Conservation (phyloP, 2,888 invertebrate genomes). For the Allolobophora icterica region DNA sequence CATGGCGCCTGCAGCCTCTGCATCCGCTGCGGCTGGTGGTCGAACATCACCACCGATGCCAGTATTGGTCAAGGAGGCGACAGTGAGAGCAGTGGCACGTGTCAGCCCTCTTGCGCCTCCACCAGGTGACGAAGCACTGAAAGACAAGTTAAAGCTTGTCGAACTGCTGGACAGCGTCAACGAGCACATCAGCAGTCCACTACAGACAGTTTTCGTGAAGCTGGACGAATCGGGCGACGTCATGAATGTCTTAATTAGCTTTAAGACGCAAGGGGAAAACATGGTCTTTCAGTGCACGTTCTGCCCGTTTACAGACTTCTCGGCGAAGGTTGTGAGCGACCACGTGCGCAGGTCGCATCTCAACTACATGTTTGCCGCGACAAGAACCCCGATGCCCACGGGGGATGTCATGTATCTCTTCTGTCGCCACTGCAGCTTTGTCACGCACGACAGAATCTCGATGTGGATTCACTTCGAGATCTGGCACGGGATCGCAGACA, state of each 20-base stretch:
- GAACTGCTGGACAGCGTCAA: not conserved
- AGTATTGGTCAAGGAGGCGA: not conserved
- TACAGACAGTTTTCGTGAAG: not conserved
- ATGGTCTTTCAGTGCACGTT: not conserved
- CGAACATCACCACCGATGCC: not conserved
- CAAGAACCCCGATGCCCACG: not conserved
- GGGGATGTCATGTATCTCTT: not conserved
- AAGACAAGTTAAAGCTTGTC: not conserved
- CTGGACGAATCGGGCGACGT: not conserved
- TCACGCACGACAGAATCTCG: not conserved
- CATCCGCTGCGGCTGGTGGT: not conserved
- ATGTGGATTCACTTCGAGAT: conserved; percentile 29
- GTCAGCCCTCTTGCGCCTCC: not conserved
- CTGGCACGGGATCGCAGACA: not conserved
- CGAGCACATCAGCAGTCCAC: not conserved
- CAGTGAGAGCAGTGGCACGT: not conserved
- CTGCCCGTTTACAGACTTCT: not conserved
- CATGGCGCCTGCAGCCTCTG: not conserved
- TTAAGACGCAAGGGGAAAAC: not conserved
- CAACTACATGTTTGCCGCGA: not conserved
- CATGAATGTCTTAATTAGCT: not conserved
- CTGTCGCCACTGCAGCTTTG: conserved; percentile 12
- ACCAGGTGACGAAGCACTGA: not conserved
- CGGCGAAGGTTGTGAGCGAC: not conserved
- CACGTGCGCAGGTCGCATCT: not conserved